phyloP scores from a whole-genome alignment of 2,797 vertebrate genomes.

The Lophius americanus region DNA sequence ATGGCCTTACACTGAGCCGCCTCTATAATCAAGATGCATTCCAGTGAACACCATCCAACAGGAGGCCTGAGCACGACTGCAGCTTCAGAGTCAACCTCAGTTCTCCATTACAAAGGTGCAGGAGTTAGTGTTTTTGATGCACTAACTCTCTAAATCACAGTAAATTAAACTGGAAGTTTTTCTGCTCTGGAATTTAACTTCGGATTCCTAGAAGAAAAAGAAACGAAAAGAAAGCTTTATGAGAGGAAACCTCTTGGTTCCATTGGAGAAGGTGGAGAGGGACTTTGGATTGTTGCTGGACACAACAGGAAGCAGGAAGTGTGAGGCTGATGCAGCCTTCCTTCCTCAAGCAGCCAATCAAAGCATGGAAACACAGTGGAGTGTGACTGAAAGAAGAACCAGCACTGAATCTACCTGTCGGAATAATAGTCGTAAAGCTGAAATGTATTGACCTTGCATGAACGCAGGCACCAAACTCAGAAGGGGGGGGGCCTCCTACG shows the following conservation, averaged over 20 bases:
- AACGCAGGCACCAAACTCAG: conserved; percentile 16
- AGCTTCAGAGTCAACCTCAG: conserved; percentile 35
- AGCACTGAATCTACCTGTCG: conserved; percentile 23
- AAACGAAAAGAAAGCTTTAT: conserved; percentile 45
- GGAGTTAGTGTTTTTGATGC: conserved; percentile 34
- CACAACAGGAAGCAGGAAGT: conserved; percentile 88
- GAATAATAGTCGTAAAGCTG: conserved; percentile 57
- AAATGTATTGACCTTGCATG: conserved; percentile 56
- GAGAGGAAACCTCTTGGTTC: conserved; percentile 67
- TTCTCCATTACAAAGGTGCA: conserved; percentile 31
- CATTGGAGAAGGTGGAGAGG: conserved; percentile 25
- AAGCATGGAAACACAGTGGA: conserved; percentile 65
- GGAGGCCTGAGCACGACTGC: conserved; percentile 49
- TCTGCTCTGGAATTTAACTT: conserved; percentile 37
- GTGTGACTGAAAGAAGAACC: conserved; percentile 53
- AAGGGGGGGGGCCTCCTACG: conserved; percentile 6
- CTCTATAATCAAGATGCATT: conserved; percentile 78
- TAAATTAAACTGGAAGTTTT: conserved; percentile 25
- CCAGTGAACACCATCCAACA: conserved; percentile 70
- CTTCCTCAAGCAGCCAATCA: conserved; percentile 84
- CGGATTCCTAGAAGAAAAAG: conserved; percentile 70
- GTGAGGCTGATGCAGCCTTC: conserved; percentile 79
- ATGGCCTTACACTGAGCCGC: conserved; percentile 68
- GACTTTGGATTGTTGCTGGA: conserved; percentile 72
- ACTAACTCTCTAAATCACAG: conserved; percentile 37